Conservation (phyloP, 2,888 invertebrate species). For the Lepeophtheirus nordmannii region DNA sequence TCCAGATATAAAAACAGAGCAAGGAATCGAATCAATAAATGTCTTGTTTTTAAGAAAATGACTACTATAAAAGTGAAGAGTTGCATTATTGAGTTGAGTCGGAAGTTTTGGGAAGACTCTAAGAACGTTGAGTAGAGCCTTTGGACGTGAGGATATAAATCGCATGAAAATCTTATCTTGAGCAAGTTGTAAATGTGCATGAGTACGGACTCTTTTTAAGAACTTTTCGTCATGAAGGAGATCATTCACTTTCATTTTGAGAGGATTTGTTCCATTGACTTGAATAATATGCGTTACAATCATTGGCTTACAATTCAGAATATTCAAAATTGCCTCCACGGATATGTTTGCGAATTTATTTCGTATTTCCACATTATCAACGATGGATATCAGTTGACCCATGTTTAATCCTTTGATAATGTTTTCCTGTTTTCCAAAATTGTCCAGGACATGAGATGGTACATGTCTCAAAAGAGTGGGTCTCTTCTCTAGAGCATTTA, state of each 20-base stretch:
- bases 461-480: neutral
- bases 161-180: neutral
- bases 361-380: neutral
- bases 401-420: neutral
- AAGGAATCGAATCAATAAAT: neutral
- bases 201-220: neutral
- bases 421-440: neutral
- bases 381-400: neutral
- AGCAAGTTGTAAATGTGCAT: neutral
- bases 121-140: neutral
- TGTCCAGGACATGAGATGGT: neutral
- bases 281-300: neutral
- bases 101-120: neutral
- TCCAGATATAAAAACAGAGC: constrained; percentile 1
- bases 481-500: neutral
- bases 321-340: neutral
- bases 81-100: neutral
- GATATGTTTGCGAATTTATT: neutral
- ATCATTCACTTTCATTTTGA: neutral
- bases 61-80: neutral
- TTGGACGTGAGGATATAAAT: neutral
- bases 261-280: neutral
- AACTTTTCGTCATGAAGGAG: neutral
- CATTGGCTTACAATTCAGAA: neutral
- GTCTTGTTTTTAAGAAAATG: neutral